Conservation (phyloP, 1,140 invertebrate species). For the Temnothorax curvispinosus region DNA sequence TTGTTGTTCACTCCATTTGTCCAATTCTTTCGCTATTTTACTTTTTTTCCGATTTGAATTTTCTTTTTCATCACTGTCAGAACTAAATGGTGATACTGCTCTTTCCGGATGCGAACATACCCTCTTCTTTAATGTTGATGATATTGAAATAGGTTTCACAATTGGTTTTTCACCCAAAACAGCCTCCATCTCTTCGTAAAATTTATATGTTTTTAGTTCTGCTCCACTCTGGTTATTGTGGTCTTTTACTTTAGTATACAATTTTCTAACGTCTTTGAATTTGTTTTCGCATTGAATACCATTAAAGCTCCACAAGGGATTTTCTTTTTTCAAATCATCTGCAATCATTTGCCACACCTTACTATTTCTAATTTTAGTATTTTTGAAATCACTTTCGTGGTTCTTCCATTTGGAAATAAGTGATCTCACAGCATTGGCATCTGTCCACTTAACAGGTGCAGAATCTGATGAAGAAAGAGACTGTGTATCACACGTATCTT, state of each 20-base stretch:
- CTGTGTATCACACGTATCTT: too few species aligned
- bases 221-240: conserved; percentile 18
- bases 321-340: conserved; percentile 18
- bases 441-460: background rate
- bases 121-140: background rate
- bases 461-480: background rate
- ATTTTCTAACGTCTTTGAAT: conserved; percentile 11
- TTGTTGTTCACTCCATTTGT: background rate
- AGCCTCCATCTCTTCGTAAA: conserved; percentile 17
- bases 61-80: conserved; percentile 19
- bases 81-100: background rate
- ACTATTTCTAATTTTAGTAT: background rate
- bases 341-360: conserved; percentile 14
- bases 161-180: conserved; percentile 15
- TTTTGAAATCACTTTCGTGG: conserved; percentile 21
- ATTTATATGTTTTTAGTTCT: conserved; percentile 18
- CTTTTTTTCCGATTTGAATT: conserved; percentile 11
- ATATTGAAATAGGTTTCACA: conserved; percentile 15
- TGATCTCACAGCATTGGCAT: conserved; percentile 13
- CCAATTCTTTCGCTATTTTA: background rate
- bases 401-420: conserved; percentile 5
- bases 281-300: conserved; percentile 1
- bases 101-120: background rate
- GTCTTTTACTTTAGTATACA: conserved; percentile 7
- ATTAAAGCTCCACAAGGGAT: background rate